These are phyloP conservation scores for Hycleus phaleratus DNA, from an alignment of 1,140 invertebrate genomes.

Conservation along the genomic window DNA sequence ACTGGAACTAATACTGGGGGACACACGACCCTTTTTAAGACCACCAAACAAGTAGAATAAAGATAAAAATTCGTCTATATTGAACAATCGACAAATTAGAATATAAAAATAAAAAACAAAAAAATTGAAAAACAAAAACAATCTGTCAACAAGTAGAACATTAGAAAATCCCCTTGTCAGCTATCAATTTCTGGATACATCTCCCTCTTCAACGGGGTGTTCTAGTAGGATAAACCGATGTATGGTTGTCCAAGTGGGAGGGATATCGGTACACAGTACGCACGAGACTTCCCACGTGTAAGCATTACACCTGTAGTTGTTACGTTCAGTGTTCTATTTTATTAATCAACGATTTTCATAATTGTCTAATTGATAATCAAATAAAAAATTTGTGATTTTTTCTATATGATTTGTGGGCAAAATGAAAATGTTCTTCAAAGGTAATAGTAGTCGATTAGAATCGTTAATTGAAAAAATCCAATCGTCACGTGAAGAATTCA, in stretches of 20 bases:
- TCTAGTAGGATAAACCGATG: constrained; percentile 10
- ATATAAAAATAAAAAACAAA: no score
- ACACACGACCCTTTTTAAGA: neutral
- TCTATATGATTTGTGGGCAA: neutral
- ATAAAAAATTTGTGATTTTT: neutral
- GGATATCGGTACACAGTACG: constrained; percentile 6
- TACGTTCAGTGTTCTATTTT: neutral
- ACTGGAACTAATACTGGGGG: neutral
- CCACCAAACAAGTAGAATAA: no score
- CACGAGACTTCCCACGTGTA: constrained; percentile 11
- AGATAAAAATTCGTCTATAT: no score
- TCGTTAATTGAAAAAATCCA: constrained; percentile 78
- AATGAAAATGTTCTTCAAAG: constrained; percentile 38
- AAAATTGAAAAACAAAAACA: no score
- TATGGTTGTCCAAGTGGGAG: constrained; percentile 8
- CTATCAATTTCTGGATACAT: no score
- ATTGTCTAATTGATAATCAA: neutral
- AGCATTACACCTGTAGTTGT: constrained; percentile 8
- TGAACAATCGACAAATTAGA: no score
- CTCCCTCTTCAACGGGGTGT: neutral
- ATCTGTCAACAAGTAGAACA: no score
- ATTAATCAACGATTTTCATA: no score
- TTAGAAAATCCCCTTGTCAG: no score
- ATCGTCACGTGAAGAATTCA: constrained; percentile 56
- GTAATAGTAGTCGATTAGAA: constrained; percentile 70